Conservation (phyloP, 2,797 vertebrate species). For the Sus cebifrons region DNA sequence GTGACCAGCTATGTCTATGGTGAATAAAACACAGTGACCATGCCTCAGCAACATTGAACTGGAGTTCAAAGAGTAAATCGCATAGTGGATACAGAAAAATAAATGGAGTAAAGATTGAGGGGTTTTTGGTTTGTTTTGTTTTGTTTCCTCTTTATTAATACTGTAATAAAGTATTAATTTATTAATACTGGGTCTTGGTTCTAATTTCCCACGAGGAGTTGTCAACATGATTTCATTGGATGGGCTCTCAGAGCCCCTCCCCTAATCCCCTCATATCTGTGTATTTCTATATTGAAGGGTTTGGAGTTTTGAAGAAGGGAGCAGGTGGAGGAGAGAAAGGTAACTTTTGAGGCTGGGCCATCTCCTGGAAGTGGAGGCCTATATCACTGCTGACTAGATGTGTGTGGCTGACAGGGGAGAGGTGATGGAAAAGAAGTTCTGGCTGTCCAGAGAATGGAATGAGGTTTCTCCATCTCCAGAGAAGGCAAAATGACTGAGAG, state of each 20-base stretch:
- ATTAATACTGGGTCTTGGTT: conserved; percentile 1
- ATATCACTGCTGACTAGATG: background rate
- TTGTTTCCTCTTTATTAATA: conserved; percentile 50
- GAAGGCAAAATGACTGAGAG: background rate
- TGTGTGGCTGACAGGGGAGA: background rate
- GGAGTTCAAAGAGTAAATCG: conserved; percentile 18
- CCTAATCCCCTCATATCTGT: background rate
- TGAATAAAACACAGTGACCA: conserved; percentile 1
- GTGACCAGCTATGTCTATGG: background rate
- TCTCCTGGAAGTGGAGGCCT: background rate
- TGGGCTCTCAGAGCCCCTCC: background rate
- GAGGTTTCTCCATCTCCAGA: background rate
- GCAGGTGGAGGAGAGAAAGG: background rate
- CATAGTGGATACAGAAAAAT: conserved; percentile 29
- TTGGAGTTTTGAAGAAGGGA: background rate
- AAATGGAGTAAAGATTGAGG: conserved; percentile 1
- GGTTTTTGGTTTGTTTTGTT: background rate
- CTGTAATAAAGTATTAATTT: too few relatives aligned
- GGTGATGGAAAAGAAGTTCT: background rate
- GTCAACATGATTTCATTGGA: background rate
- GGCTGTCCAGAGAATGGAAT: background rate
- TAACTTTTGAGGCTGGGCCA: background rate
- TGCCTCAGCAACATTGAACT: conserved; percentile 20
- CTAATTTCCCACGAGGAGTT: conserved; percentile 26
- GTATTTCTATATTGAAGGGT: background rate